Conservation (phyloP, 2,113 vertebrate genomes). For the Poicephalus meyeri region DNA sequence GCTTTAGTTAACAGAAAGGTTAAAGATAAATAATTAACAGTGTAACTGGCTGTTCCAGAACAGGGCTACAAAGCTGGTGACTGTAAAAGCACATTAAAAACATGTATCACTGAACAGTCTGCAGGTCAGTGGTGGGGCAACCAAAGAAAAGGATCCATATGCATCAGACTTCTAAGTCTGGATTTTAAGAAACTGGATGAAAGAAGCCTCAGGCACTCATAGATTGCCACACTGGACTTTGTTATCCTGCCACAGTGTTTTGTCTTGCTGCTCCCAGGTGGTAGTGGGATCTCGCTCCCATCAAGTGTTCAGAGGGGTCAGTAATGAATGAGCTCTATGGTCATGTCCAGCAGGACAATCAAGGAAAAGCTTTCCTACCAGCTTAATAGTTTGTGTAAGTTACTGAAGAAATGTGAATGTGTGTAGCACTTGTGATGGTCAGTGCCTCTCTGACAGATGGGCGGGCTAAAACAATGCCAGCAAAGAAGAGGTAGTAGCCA, state of each 20-base stretch:
- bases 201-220: neutral
- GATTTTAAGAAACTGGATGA: neutral
- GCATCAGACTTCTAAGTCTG: neutral
- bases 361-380: neutral
- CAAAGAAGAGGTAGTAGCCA: neutral
- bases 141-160: neutral
- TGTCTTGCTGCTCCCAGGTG: neutral
- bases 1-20: slow-evolving; percentile 64
- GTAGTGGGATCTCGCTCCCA: neutral
- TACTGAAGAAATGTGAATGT: neutral
- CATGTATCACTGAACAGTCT: neutral
- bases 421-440: neutral
- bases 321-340: neutral
- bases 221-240: neutral
- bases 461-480: neutral
- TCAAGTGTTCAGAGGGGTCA: neutral
- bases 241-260: neutral
- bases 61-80: neutral
- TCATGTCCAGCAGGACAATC: neutral
- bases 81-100: neutral
- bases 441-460: neutral
- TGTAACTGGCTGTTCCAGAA: slow-evolving; percentile 21
- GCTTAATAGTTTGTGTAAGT: neutral
- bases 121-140: neutral
- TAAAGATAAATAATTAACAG: slow-evolving; percentile 70